Evolutionary conservation across 2,797 vertebrate genomes (phyloP).

Genomic region (Artibeus lituratus): DNA sequence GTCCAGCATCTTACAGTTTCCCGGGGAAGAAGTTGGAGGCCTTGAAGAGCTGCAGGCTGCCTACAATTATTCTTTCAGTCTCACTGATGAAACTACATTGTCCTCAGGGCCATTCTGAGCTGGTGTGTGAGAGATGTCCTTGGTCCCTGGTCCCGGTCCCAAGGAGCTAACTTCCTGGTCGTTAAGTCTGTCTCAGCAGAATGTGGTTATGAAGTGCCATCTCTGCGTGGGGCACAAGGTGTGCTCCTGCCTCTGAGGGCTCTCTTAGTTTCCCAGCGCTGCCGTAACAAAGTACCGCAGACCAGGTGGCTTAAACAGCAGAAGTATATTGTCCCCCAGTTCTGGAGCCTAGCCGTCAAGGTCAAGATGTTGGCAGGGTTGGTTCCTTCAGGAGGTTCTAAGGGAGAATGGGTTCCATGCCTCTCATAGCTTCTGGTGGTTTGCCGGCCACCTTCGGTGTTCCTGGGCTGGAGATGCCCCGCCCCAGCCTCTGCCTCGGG

Average conservation of each 20-base stretch:
- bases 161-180: not conserved
- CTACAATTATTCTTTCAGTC: not conserved
- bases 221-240: not conserved
- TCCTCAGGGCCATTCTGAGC: not conserved
- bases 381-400: not conserved
- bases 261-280: not conserved
- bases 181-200: not conserved
- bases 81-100: no score
- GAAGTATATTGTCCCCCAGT: not conserved
- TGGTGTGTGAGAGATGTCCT: not conserved
- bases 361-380: not conserved
- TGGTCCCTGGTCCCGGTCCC: not conserved
- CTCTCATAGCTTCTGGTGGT: not conserved
- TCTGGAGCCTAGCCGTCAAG: not conserved
- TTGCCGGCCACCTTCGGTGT: not conserved
- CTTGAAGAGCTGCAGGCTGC: not conserved
- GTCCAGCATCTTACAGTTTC: not conserved
- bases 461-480: not conserved
- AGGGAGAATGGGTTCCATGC: not conserved
- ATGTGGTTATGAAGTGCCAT: not conserved
- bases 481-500: not conserved
- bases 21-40: not conserved
- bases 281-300: not conserved
- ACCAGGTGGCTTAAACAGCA: not conserved
- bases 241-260: not conserved